Conservation (phyloP, 1,140 invertebrate genomes). For the Solenopsis invicta region DNA sequence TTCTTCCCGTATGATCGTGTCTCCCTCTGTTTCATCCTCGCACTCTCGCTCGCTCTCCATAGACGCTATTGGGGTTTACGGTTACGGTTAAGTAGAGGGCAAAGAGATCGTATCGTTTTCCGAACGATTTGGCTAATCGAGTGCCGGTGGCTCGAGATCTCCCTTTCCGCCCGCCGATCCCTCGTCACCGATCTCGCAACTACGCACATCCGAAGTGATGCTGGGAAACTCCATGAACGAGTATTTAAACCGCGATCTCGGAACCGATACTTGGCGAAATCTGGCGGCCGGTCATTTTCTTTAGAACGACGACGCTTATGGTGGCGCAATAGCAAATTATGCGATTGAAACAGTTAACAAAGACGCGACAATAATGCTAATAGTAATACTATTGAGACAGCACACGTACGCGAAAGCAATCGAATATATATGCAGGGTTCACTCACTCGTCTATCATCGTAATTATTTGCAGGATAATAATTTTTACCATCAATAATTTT, state of each 20-base stretch:
- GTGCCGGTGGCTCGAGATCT: constrained; percentile 55
- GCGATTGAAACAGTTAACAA: neutral
- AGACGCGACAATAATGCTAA: neutral
- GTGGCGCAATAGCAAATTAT: constrained; percentile 19
- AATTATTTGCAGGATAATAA: constrained; percentile 12
- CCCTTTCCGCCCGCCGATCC: neutral
- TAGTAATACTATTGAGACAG: neutral
- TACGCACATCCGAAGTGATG: constrained; percentile 44
- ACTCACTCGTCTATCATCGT: neutral
- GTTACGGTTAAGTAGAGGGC: constrained; percentile 76
- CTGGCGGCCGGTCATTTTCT: constrained; percentile 2
- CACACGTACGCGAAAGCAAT: neutral
- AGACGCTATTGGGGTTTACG: constrained; percentile 73
- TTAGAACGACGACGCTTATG: constrained; percentile 14
- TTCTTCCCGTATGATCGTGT: constrained; percentile 23
- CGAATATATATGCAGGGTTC: neutral
- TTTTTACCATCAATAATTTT: neutral
- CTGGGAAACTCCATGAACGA: constrained; percentile 29
- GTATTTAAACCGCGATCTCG: constrained; percentile 68
- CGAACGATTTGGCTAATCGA: constrained; percentile 82
- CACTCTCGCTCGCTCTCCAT: constrained; percentile 22
- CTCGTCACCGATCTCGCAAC: constrained; percentile 23
- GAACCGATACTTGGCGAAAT: constrained; percentile 33
- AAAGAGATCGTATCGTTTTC: constrained; percentile 81
- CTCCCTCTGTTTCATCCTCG: constrained; percentile 45